Conservation (phyloP, 2,888 invertebrate genomes). For the Apamea crenata region DNA sequence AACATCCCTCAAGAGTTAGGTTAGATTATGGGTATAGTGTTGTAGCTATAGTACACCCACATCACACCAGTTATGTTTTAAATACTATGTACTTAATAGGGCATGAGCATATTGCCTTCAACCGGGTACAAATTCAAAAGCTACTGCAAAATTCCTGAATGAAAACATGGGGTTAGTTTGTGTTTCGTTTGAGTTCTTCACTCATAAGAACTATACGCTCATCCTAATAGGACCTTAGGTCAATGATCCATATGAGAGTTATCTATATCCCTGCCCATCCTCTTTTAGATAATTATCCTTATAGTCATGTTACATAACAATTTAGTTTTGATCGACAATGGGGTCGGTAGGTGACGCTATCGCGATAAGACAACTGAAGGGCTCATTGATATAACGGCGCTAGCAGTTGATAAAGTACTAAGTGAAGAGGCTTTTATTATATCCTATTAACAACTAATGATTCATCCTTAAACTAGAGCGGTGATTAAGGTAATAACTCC, state of each 20-base stretch:
- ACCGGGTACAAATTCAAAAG: not conserved
- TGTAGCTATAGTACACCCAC: not conserved
- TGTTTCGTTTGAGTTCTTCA: not conserved
- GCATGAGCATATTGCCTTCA: not conserved
- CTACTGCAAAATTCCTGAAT: not conserved
- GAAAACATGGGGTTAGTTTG: not conserved
- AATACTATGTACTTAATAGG: not conserved
- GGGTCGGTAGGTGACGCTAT: conserved; percentile 48
- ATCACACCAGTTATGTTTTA: not conserved
- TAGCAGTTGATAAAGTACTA: conserved; percentile 40
- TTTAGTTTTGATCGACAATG: conserved; percentile 58
- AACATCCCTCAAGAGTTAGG: no score
- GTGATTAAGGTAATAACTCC: conserved; percentile 22
- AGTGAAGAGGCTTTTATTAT: conserved; percentile 40
- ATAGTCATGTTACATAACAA: conserved; percentile 30
- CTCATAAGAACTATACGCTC: not conserved
- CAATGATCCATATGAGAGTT: conserved; percentile 17
- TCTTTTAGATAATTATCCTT: conserved; percentile 26
- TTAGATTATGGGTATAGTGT: not conserved
- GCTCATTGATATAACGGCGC: conserved; percentile 58
- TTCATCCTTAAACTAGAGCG: conserved; percentile 22
- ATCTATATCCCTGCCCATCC: conserved; percentile 26
- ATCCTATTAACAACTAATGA: conserved; percentile 34
- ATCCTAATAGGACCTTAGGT: not conserved
- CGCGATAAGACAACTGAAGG: conserved; percentile 51